These are phyloP conservation scores for Eucera pruinosa DNA, from an alignment of 2,888 invertebrate species.

Conservation along the genomic window DNA sequence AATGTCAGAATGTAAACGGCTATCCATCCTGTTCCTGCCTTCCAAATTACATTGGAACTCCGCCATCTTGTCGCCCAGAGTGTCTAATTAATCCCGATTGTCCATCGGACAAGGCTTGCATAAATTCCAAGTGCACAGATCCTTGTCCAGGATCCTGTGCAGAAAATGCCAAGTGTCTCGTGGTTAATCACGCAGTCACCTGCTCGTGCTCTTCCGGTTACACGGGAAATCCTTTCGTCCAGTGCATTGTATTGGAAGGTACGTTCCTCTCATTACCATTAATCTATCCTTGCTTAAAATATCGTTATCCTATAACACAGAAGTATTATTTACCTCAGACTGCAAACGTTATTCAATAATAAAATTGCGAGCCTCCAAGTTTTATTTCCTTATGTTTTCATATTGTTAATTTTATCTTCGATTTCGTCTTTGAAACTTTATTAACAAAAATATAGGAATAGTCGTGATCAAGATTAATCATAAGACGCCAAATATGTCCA, in stretches of 20 bases:
- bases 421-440: too few species aligned
- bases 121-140: conserved; percentile 92
- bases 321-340: too few species aligned
- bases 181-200: conserved; percentile 92
- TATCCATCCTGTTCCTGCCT: conserved; percentile 91
- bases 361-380: too few species aligned
- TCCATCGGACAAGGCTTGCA: conserved; percentile 90
- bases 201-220: conserved; percentile 91
- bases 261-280: conserved; percentile 48
- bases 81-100: conserved; percentile 93
- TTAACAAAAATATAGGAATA: too few species aligned
- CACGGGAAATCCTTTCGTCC: conserved; percentile 93
- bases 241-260: conserved; percentile 88
- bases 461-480: too few species aligned
- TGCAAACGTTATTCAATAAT: too few species aligned
- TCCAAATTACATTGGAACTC: conserved; percentile 91
- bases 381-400: too few species aligned
- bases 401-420: too few species aligned
- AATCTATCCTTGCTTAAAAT: too few species aligned
- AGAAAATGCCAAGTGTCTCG: conserved; percentile 91
- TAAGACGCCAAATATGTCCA: too few species aligned
- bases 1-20: conserved; percentile 88
- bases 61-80: conserved; percentile 93
- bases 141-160: conserved; percentile 94
- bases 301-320: too few species aligned